These are phyloP conservation scores for Graptemys geographica DNA, from an alignment of 2,797 vertebrate species.

Conservation along the genomic window DNA sequence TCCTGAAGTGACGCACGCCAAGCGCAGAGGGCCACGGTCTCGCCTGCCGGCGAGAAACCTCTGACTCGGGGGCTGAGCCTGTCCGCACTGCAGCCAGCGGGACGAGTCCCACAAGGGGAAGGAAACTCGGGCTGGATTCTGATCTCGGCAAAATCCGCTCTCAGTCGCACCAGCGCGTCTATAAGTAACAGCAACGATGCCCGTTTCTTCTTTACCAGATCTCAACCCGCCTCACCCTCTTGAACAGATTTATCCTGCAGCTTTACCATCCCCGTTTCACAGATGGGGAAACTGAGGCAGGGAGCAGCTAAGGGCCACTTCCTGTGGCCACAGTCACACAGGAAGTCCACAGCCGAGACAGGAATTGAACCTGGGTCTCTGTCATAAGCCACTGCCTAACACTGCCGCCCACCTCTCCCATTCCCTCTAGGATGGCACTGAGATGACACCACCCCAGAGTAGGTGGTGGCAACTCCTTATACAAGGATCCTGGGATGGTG, in stretches of 20 bases:
- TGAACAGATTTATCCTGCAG: background rate
- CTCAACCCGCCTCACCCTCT: background rate
- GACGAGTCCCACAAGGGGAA: background rate
- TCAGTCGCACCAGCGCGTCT: background rate
- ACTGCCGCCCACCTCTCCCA: fast-evolving
- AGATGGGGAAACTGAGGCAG: background rate
- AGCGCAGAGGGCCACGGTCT: background rate
- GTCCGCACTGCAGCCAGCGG: background rate
- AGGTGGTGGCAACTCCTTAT: background rate
- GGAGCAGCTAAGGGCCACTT: background rate
- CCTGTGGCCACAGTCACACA: background rate
- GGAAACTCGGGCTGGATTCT: background rate
- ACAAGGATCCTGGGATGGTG: background rate
- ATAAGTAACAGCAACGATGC: background rate
- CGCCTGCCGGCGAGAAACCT: fast-evolving
- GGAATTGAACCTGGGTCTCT: background rate
- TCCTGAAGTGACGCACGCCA: background rate
- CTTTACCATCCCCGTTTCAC: background rate
- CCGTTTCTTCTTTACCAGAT: background rate
- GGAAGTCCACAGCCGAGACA: background rate
- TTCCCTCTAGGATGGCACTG: background rate
- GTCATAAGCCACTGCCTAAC: background rate
- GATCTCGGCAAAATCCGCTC: background rate
- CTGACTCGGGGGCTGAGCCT: background rate
- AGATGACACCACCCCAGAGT: background rate